phyloP scores from a whole-genome alignment of 2,113 vertebrate genomes.

The Cavia porcellus region DNA sequence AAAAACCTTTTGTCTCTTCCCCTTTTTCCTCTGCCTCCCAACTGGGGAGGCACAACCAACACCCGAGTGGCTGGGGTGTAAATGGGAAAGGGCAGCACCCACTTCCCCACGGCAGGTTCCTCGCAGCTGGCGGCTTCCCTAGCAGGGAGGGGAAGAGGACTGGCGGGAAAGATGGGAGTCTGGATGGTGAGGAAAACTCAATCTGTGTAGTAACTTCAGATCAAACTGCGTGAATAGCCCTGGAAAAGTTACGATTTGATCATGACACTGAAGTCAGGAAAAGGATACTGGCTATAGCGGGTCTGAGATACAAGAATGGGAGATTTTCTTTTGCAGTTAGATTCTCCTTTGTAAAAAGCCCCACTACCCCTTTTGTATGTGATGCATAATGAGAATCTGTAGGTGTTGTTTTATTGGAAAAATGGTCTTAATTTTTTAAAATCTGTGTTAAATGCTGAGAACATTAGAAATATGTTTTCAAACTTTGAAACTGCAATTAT shows the following conservation, averaged over 20 bases:
- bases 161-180: neutral
- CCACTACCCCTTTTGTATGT: neutral
- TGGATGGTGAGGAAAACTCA: neutral
- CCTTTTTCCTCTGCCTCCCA: constrained; percentile 37
- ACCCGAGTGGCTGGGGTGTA: neutral
- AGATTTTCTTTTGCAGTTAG: neutral
- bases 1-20: constrained; percentile 32
- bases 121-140: neutral
- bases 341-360: constrained; percentile 34
- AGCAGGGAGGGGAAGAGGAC: neutral
- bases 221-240: neutral
- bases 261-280: neutral
- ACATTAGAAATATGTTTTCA: constrained; percentile 57
- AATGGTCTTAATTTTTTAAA: constrained; percentile 53
- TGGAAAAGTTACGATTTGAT: neutral
- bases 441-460: constrained; percentile 33
- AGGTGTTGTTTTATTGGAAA: constrained; percentile 61
- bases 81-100: neutral
- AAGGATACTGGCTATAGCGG: neutral
- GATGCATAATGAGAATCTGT: neutral
- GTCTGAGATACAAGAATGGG: neutral
- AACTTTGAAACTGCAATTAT: constrained; percentile 66
- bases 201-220: neutral
- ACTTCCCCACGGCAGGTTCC: neutral
- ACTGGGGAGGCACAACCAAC: neutral